Evolutionary conservation across 2,113 vertebrate genomes (phyloP).

Genomic region (Myiagra hebetior): DNA sequence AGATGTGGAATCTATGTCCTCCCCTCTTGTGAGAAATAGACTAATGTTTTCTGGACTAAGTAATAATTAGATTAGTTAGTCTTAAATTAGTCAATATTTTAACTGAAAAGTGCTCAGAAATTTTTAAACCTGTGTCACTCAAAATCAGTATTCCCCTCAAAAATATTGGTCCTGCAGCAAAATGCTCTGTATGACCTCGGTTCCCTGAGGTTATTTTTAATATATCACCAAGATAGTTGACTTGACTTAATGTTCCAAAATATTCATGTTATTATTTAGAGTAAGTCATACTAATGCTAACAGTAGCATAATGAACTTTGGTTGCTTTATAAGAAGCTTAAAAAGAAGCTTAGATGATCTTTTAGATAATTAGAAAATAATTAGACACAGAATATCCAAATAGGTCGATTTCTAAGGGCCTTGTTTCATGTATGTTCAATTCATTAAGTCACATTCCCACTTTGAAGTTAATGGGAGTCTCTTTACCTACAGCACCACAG

Average conservation of each 20-base stretch:
- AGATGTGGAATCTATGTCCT: slow-evolving; percentile 36
- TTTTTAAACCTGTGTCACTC: not conserved
- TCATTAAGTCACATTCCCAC: not conserved
- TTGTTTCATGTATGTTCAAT: not conserved
- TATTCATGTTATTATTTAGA: not conserved
- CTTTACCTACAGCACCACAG: not conserved
- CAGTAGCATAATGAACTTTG: not conserved
- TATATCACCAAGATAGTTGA: not conserved
- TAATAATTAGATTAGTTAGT: not conserved
- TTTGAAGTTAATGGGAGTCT: not conserved
- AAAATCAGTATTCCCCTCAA: not conserved
- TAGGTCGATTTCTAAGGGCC: not conserved
- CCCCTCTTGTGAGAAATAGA: slow-evolving; percentile 30
- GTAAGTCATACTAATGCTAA: not conserved
- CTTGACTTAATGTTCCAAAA: not conserved
- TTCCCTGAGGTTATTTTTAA: not conserved
- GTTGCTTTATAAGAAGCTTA: not conserved
- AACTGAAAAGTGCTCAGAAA: not conserved
- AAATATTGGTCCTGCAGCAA: not conserved
- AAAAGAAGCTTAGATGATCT: not conserved
- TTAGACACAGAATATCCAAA: not conserved
- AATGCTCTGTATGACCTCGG: not conserved
- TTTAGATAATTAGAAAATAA: slow-evolving; percentile 5
- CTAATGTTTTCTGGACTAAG: not conserved
- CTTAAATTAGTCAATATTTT: not conserved